phyloP scores from a whole-genome alignment of 2,888 invertebrate genomes.

The Bibio marci region DNA sequence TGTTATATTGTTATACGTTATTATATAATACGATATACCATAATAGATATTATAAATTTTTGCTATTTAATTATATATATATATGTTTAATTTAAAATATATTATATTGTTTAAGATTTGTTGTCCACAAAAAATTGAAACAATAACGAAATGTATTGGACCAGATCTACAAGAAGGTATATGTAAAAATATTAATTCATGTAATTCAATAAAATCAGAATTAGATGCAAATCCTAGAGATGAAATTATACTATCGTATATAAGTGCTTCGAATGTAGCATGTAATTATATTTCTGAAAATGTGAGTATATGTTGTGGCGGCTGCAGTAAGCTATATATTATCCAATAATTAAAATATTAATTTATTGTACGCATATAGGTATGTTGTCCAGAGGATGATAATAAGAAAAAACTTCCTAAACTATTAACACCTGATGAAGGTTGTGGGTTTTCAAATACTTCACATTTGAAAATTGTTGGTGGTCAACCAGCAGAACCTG shows the following conservation, averaged over 20 bases:
- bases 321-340: not conserved
- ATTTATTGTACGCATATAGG: not conserved
- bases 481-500: conserved; percentile 45
- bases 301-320: not conserved
- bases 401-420: conserved; percentile 17
- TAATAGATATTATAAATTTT: too few relatives aligned
- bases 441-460: conserved; percentile 45
- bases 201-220: conserved; percentile 3
- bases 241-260: conserved; percentile 3
- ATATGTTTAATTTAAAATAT: too few relatives aligned
- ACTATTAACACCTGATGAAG: conserved; percentile 25
- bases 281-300: conserved; percentile 6
- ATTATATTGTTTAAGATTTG: too few relatives aligned
- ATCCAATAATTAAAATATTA: not conserved
- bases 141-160: not conserved
- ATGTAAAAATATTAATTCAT: conserved; percentile 4
- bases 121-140: too few relatives aligned
- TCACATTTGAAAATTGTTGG: conserved; percentile 49
- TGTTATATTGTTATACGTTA: too few relatives aligned
- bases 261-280: conserved; percentile 6
- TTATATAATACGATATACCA: too few relatives aligned
- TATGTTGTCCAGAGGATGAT: not conserved
- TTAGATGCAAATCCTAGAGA: conserved; percentile 6
- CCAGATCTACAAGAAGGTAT: not conserved
- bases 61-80: too few relatives aligned